Evolutionary conservation across 2,888 invertebrate genomes (phyloP).

Genomic region (Nowickia ferox): DNA sequence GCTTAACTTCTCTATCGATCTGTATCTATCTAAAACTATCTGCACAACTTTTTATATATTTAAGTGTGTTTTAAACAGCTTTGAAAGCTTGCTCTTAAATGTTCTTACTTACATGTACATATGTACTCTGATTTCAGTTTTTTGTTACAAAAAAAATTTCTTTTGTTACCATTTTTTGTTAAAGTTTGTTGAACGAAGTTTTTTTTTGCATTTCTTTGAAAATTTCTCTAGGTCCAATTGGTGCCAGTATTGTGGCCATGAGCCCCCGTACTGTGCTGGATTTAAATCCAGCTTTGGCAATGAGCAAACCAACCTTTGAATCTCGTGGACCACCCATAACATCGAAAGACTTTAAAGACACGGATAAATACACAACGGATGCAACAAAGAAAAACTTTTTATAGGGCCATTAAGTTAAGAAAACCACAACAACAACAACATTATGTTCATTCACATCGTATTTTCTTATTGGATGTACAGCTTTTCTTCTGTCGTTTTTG

Average conservation of each 20-base stretch:
- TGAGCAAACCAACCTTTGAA: conserved; percentile 83
- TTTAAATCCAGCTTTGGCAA: conserved; percentile 83
- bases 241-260: conserved; percentile 83
- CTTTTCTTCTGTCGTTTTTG: neutral
- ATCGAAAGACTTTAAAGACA: conserved; percentile 75
- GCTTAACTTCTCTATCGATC: neutral
- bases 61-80: neutral
- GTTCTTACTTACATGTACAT: neutral
- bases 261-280: conserved; percentile 83
- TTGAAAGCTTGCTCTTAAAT: conserved; percentile 24
- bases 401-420: conserved; percentile 64
- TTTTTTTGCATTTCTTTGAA: conserved; percentile 36
- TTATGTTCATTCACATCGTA: conserved; percentile 24
- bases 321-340: conserved; percentile 78
- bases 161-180: neutral
- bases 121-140: conserved; percentile 6
- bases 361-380: conserved; percentile 75
- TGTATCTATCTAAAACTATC: neutral
- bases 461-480: neutral
- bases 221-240: conserved; percentile 81
- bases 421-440: conserved; percentile 9
- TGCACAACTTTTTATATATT: neutral
- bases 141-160: neutral
- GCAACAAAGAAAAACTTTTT: conserved; percentile 76
- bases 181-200: neutral